phyloP scores from a whole-genome alignment of 35 echinoderm and acorn worm genomes.

The Eucidaris tribuloides region DNA sequence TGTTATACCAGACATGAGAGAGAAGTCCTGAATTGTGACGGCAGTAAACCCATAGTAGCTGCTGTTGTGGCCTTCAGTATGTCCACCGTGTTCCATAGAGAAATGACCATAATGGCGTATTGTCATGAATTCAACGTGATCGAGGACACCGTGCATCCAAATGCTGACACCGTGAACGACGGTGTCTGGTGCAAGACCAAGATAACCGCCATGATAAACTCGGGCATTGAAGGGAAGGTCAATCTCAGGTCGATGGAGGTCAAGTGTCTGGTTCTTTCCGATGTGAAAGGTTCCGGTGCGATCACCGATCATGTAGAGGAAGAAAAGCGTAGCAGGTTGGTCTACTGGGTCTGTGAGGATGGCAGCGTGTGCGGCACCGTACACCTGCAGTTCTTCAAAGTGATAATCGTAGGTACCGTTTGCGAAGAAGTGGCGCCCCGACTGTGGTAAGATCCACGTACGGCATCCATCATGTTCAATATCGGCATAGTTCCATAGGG shows the following conservation, averaged over 20 bases:
- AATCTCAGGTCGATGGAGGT: conserved; percentile 78
- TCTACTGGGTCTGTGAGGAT: conserved; percentile 75
- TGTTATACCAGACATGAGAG: conserved; percentile 43
- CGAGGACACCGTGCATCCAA: conserved; percentile 71
- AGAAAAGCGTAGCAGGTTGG: conserved; percentile 50
- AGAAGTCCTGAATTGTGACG: conserved; percentile 63
- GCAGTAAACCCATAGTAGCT: conserved; percentile 57
- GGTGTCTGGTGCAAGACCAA: conserved; percentile 81
- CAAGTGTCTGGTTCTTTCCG: conserved; percentile 55
- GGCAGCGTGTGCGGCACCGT: conserved; percentile 76
- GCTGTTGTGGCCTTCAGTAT: conserved; percentile 38
- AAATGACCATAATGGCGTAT: conserved; percentile 70
- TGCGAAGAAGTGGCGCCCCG: conserved; percentile 79
- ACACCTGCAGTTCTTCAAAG: conserved; percentile 92
- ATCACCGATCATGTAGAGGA: conserved; percentile 95
- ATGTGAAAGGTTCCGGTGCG: conserved; percentile 82
- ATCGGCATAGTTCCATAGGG: conserved; percentile 58
- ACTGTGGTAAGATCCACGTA: conserved; percentile 86
- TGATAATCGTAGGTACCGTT: conserved; percentile 67
- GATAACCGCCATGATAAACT: conserved; percentile 70
- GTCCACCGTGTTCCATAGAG: conserved; percentile 78
- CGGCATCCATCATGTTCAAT: conserved; percentile 70
- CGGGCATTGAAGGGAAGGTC: conserved; percentile 80
- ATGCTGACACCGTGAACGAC: conserved; percentile 82
- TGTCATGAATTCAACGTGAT: conserved; percentile 62